Conservation (phyloP, 2,888 invertebrate genomes). For the Unio pictorum region DNA sequence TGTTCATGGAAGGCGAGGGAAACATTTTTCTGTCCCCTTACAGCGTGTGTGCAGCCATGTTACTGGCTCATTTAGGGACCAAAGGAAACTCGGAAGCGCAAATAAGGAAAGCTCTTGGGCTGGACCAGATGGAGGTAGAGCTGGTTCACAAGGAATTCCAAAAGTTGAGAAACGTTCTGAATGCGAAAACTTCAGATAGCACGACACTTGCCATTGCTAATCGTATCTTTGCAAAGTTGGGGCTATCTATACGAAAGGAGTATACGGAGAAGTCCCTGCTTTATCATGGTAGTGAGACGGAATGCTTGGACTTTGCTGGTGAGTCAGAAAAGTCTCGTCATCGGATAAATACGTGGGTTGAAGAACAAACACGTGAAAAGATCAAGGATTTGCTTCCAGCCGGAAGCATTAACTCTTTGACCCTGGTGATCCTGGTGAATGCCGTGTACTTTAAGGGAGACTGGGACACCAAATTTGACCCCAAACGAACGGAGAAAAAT, state of each 20-base stretch:
- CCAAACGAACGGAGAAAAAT: slow-evolving; percentile 69
- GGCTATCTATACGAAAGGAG: slow-evolving; percentile 14
- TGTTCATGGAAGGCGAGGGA: neutral
- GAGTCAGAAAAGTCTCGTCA: slow-evolving; percentile 65
- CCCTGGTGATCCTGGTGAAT: slow-evolving; percentile 71
- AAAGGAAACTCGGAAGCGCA: slow-evolving; percentile 26
- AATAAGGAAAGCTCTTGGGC: slow-evolving; percentile 20
- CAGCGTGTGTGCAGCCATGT: slow-evolving; percentile 42
- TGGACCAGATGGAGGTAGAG: slow-evolving; percentile 4
- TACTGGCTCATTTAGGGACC: slow-evolving; percentile 38
- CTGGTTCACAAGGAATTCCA: slow-evolving; percentile 22
- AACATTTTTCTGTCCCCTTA: slow-evolving; percentile 43
- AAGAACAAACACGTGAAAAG: slow-evolving; percentile 84
- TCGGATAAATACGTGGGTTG: slow-evolving; percentile 87
- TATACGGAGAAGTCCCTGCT: slow-evolving; percentile 17
- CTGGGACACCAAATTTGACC: slow-evolving; percentile 75
- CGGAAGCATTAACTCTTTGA: slow-evolving; percentile 56
- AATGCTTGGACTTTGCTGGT: slow-evolving; percentile 63
- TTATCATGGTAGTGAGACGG: slow-evolving; percentile 40
- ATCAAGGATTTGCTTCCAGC: slow-evolving; percentile 83
- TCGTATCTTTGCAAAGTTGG: slow-evolving; percentile 27
- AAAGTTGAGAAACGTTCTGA: slow-evolving; percentile 18
- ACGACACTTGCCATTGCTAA: slow-evolving; percentile 22
- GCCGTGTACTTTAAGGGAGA: slow-evolving; percentile 73
- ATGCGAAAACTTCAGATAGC: slow-evolving; percentile 7